Conservation (phyloP, 2,888 invertebrate genomes). For the Myopa tessellatipennis region DNA sequence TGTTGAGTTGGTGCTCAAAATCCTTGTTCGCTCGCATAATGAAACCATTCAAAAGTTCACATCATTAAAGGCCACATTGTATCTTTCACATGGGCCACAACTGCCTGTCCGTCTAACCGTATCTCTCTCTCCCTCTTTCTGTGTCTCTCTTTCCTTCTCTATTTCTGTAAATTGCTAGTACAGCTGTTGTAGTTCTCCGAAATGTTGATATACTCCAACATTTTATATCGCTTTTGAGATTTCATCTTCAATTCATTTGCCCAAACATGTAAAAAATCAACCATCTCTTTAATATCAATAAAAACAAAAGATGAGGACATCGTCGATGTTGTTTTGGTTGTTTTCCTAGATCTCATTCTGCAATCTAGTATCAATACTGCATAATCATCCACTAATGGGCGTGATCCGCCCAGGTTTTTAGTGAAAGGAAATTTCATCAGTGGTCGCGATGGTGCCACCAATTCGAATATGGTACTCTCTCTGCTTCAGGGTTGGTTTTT, state of each 20-base stretch:
- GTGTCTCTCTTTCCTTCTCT: not conserved
- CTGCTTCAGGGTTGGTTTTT: no score
- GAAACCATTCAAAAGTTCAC: constrained; percentile 39
- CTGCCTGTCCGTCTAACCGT: not conserved
- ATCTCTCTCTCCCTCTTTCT: not conserved
- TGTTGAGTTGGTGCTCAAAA: not conserved
- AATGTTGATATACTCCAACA: not conserved
- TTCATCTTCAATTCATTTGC: not conserved
- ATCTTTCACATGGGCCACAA: not conserved
- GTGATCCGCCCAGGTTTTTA: no score
- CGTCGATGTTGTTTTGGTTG: no score
- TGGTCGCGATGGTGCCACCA: no score
- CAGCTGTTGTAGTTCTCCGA: not conserved
- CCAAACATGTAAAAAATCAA: not conserved
- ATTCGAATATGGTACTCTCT: no score
- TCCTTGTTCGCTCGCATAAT: constrained; percentile 25
- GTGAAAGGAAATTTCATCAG: no score
- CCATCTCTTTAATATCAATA: no score
- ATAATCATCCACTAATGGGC: no score
- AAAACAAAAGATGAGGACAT: no score
- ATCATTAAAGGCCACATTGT: constrained; percentile 38
- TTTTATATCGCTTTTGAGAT: not conserved
- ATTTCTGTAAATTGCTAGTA: not conserved
- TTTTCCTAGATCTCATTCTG: no score
- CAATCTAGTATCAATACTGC: no score